Evolutionary conservation across 2,888 invertebrate genomes (phyloP), one percentile per base, ranked within the genome.

Genomic region (Phrixothrix hirtus): DNA sequence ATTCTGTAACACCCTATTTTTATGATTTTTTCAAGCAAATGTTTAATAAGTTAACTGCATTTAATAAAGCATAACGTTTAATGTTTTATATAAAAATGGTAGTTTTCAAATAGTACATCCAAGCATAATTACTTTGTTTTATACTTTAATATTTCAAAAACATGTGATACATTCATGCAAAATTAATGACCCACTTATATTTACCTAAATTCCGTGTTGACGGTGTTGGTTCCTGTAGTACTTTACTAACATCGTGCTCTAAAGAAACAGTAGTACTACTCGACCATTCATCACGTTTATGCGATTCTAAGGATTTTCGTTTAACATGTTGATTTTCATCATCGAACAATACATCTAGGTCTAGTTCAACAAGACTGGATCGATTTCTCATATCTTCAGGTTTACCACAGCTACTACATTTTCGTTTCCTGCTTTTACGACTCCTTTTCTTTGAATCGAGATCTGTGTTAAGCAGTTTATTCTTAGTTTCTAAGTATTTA

Each of bases 271-370:
- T 70, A 2, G 74, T 73, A n/a, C 73, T 69, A 52, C 72, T 74
- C 2, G 78, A 79, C 63, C 81, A 81, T 56, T 80, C 79, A 47
- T 80, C 80, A 52, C 77, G 74, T 60, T 75, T 76, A 42, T 76
- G 71, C 27, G 76, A 68, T 63, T 79, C 79, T 77, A 65, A 12
- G 62, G 64, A 51, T 42, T 44, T 36, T 6, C 49, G 52, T 32
- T 43, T 41, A 35, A 41, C 47, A 11, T 49, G 46, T 10, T 67
- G 61, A 53, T 68, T 70, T 25, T 73, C 72, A 69, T 69, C 71
- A 52, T 82, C 82, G 70, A 86, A 87, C 38, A 86, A 73, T 82
- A 84, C 83, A 68, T 85, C 83, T 48, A 86, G 75, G 35, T 83
- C 85, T 36, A 83, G 75, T 48, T 73, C 73, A 9, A 73, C 68